These are phyloP conservation scores for Atherinosoma microstoma DNA, from an alignment of 2,797 vertebrate species.

Conservation along the genomic window DNA sequence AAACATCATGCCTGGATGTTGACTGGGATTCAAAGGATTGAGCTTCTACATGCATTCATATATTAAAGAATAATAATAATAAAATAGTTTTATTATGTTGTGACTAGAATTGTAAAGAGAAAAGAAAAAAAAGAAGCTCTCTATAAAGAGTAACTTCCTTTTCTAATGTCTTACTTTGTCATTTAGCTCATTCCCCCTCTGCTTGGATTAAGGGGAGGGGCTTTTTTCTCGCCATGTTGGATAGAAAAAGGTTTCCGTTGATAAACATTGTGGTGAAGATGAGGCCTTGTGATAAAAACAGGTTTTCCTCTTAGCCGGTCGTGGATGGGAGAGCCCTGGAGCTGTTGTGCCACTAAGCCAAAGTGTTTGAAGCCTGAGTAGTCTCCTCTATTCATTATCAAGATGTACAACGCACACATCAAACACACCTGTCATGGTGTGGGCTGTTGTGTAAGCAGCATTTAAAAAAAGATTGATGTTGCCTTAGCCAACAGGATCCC, in stretches of 20 bases:
- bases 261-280: slow-evolving; percentile 53
- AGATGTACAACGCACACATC: slow-evolving; percentile 61
- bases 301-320: slow-evolving; percentile 63
- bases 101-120: no score
- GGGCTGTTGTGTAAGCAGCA: slow-evolving; percentile 45
- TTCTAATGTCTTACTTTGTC: no score
- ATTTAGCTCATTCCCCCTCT: no score
- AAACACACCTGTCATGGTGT: slow-evolving; percentile 40
- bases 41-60: no score
- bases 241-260: slow-evolving; percentile 47
- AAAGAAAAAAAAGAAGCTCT: no score
- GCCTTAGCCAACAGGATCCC: slow-evolving; percentile 29
- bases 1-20: no score
- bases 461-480: slow-evolving; percentile 55
- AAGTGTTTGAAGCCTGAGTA: slow-evolving; percentile 60
- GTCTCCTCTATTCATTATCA: slow-evolving; percentile 66
- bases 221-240: slow-evolving; percentile 20
- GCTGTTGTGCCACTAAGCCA: slow-evolving; percentile 56
- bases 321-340: slow-evolving; percentile 55
- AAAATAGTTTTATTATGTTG: no score
- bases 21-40: no score
- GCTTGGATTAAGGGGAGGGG: no score
- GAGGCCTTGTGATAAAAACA: slow-evolving; percentile 53
- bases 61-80: no score
- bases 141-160: no score